These are phyloP conservation scores for Pseudopleuronectes americanus DNA, from an alignment of 2,797 vertebrate species.

Conservation along the genomic window DNA sequence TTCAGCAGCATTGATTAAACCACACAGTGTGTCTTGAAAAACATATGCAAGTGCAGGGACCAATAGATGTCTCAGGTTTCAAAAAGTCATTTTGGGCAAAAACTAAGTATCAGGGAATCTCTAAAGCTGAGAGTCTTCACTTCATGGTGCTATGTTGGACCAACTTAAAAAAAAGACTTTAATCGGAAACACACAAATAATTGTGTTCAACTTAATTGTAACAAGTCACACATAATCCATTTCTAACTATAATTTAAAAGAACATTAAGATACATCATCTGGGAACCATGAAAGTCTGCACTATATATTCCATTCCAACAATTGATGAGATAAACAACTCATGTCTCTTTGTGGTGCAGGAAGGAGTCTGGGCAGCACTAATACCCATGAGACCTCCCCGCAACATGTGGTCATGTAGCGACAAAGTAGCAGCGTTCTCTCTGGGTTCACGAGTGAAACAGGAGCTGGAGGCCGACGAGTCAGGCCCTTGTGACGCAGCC, in stretches of 20 bases:
- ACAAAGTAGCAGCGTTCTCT: conserved; percentile 35
- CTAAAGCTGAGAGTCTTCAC: too few species aligned
- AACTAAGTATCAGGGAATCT: too few species aligned
- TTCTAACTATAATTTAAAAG: too few species aligned
- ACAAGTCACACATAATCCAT: too few species aligned
- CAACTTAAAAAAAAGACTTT: too few species aligned
- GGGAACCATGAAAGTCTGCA: not conserved
- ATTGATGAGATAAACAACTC: not conserved
- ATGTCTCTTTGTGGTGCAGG: not conserved
- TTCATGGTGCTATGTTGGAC: too few species aligned
- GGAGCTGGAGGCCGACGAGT: conserved; percentile 44
- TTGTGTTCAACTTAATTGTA: too few species aligned
- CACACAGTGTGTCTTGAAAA: not conserved
- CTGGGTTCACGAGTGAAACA: conserved; percentile 52
- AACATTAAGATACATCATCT: not conserved
- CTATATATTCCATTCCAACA: not conserved
- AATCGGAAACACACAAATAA: too few species aligned
- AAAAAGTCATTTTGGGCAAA: too few species aligned
- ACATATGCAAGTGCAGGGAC: too few species aligned
- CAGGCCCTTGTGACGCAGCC: conserved; percentile 59
- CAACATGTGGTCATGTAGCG: conserved; percentile 28
- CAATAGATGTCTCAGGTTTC: too few species aligned
- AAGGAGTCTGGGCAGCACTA: not conserved
- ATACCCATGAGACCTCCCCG: conserved; percentile 35
- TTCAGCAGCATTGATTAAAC: not conserved